phyloP scores from a whole-genome alignment of 2,113 vertebrate species.

The Neofelis nebulosa region DNA sequence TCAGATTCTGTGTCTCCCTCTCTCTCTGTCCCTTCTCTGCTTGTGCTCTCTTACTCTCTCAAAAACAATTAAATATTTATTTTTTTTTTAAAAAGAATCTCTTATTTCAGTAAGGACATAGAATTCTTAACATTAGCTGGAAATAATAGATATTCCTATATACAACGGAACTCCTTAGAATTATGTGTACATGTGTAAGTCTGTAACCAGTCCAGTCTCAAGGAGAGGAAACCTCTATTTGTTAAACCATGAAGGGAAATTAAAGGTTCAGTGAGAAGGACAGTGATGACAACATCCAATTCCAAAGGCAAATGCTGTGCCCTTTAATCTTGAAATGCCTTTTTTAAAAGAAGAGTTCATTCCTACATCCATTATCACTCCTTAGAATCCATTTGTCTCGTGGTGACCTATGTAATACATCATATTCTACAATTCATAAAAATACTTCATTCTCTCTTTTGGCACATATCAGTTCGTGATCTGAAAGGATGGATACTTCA shows the following conservation, averaged over 20 bases:
- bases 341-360: not conserved
- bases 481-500: not conserved
- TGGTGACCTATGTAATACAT: not conserved
- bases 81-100: not conserved
- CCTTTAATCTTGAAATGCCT: not conserved
- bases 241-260: not conserved
- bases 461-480: too few species aligned
- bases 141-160: not conserved
- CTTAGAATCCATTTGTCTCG: not conserved
- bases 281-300: not conserved
- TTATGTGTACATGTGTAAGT: not conserved
- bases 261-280: not conserved
- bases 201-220: not conserved
- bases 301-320: not conserved
- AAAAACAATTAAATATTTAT: too few species aligned
- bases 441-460: not conserved
- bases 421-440: not conserved
- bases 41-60: too few species aligned
- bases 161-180: not conserved
- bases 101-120: not conserved
- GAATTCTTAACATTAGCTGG: not conserved
- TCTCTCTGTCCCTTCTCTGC: too few species aligned
- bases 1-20: too few species aligned
- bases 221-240: not conserved
- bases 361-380: not conserved